Percentiles rank a stretch among this genome's conserved stretches.
Evolutionary conservation across 2,888 invertebrate genomes (phyloP).

Genomic region (Euplagia quadripunctaria): DNA sequence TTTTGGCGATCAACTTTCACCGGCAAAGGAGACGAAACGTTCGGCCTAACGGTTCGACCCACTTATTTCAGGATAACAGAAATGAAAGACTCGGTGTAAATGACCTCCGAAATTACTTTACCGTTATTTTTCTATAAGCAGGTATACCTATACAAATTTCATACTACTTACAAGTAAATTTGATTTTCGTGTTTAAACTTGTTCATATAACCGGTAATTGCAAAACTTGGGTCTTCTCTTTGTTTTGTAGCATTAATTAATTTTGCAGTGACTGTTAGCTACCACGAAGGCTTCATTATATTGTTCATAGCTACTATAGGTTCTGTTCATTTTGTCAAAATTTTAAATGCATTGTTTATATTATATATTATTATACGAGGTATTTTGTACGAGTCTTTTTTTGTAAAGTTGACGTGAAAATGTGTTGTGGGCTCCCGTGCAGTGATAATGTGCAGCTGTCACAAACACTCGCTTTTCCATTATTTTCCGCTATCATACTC

Average conservation of each 20-base stretch:
- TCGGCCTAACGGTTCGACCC: conserved; percentile 57
- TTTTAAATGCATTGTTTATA: background rate
- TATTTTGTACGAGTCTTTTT: background rate
- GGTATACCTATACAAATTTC: background rate
- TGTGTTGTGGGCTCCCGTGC: background rate
- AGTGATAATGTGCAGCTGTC: conserved; percentile 9
- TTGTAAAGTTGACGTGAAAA: conserved; percentile 5
- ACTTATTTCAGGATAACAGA: conserved; percentile 53
- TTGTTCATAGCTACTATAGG: background rate
- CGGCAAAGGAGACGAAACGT: conserved; percentile 44
- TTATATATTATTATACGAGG: background rate
- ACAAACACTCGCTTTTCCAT: conserved; percentile 2
- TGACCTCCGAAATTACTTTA: conserved; percentile 32
- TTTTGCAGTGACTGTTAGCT: background rate
- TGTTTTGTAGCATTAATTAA: conserved; percentile 11
- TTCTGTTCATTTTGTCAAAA: background rate
- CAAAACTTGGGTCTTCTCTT: conserved; percentile 6
- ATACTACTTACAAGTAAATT: background rate
- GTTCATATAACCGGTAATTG: conserved; percentile 6
- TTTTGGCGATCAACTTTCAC: conserved; percentile 45
- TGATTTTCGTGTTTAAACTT: conserved; percentile 6
- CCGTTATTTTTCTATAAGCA: conserved; percentile 32
- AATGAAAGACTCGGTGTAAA: conserved; percentile 31
- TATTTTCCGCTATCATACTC: background rate
- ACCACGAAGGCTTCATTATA: background rate